These are phyloP conservation scores for Pocillopora verrucosa DNA, from an alignment of 64 coral and sea anemone genomes.

Conservation along the genomic window DNA sequence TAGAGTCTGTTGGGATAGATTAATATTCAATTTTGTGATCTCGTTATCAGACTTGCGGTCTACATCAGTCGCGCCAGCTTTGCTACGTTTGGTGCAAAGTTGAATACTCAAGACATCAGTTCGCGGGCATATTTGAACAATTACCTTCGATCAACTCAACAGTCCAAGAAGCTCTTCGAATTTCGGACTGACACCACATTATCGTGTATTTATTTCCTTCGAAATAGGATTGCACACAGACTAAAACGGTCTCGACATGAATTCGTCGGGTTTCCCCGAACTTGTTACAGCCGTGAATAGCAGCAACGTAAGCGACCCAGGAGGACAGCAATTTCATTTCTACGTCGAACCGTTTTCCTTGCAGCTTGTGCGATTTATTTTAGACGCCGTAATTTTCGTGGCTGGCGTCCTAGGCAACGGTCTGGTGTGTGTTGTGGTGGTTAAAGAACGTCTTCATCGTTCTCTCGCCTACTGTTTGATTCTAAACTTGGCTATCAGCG, in stretches of 20 bases:
- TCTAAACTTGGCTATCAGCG: slow-evolving; percentile 73
- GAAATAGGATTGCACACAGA: background rate
- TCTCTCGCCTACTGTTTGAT: slow-evolving; percentile 73
- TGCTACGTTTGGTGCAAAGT: background rate
- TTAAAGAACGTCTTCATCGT: slow-evolving; percentile 69
- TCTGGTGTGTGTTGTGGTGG: slow-evolving; percentile 71
- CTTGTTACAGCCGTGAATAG: background rate
- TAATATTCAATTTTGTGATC: background rate
- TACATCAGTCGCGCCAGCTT: background rate
- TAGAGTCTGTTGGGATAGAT: background rate
- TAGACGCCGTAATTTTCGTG: slow-evolving; percentile 63
- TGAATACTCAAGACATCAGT: background rate
- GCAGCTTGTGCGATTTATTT: slow-evolving; percentile 47
- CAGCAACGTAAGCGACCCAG: background rate
- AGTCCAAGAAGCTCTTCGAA: background rate
- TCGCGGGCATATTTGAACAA: slow-evolving; percentile 8
- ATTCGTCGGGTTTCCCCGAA: background rate
- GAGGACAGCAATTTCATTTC: slow-evolving; percentile 16
- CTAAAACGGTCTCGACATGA: background rate
- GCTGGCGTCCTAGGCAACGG: slow-evolving; percentile 73
- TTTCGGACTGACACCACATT: background rate
- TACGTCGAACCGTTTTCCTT: slow-evolving; percentile 62
- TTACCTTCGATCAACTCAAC: background rate
- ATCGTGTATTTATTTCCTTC: background rate
- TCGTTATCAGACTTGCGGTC: background rate